A percentile compares a stretch with the other conserved stretches of the same genome.
These are phyloP conservation scores for Callyntrura sp. DNA, from an alignment of 2,888 invertebrate genomes.

Conservation along the genomic window DNA sequence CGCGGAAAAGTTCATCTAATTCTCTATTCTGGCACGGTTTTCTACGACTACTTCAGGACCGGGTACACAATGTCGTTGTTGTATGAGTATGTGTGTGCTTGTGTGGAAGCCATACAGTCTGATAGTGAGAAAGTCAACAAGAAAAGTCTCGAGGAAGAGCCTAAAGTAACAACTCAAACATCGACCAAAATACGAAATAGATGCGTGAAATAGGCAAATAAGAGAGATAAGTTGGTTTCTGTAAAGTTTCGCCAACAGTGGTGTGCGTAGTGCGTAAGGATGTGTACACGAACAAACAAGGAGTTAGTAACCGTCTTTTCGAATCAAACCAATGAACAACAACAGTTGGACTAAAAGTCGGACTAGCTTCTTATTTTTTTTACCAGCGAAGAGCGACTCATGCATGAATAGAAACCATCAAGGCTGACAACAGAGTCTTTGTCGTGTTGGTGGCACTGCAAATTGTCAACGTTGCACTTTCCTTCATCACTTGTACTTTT, in stretches of 20 bases:
- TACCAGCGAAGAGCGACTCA: too few species aligned
- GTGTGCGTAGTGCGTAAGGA: neutral
- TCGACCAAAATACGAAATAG: neutral
- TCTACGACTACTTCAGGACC: neutral
- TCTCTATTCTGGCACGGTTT: neutral
- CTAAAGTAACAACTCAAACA: conserved; percentile 43
- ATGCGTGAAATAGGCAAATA: neutral
- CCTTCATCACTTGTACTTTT: conserved; percentile 28
- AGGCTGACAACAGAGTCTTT: conserved; percentile 12
- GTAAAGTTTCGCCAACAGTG: neutral
- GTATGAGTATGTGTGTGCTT: neutral
- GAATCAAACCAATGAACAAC: too few species aligned
- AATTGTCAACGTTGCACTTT: conserved; percentile 69
- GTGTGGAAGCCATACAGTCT: conserved; percentile 37
- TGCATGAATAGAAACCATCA: neutral
- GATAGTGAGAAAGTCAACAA: conserved; percentile 58
- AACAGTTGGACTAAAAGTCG: too few species aligned
- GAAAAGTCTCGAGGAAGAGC: conserved; percentile 40
- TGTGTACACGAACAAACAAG: neutral
- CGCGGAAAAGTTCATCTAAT: neutral
- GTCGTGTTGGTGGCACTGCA: conserved; percentile 43
- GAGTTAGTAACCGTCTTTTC: too few species aligned
- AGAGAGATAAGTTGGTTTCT: conserved; percentile 33
- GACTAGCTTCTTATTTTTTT: too few species aligned
- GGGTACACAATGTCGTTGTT: neutral